phyloP scores from a whole-genome alignment of 2,113 vertebrate genomes.

The Melanerpes aurifrons region DNA sequence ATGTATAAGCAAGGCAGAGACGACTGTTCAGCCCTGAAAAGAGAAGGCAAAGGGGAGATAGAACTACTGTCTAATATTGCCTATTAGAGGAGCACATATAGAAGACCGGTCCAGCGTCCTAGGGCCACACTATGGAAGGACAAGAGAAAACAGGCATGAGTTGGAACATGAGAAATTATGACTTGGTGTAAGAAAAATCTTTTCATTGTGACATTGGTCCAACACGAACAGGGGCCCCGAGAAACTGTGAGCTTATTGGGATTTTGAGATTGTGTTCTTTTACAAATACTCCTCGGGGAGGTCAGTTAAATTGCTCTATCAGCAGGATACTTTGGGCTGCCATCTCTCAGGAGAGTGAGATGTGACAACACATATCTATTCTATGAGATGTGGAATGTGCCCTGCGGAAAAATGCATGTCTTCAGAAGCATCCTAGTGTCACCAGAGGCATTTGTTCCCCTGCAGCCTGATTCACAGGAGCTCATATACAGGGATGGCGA shows the following conservation, averaged over 20 bases:
- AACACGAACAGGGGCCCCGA: not conserved
- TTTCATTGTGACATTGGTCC: not conserved
- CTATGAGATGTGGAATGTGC: not conserved
- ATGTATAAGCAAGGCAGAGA: not conserved
- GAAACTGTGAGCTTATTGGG: not conserved
- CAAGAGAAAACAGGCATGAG: not conserved
- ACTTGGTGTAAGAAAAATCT: not conserved
- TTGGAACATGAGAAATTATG: not conserved
- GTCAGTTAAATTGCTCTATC: not conserved
- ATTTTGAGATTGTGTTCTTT: not conserved
- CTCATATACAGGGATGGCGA: too few relatives aligned
- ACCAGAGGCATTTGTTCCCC: rapidly evolving
- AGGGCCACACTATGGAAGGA: not conserved
- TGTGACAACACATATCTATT: not conserved
- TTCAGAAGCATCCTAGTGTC: not conserved
- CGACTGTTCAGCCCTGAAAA: not conserved
- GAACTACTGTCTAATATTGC: not conserved
- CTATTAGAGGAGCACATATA: not conserved
- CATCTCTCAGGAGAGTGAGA: not conserved
- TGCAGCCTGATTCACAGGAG: not conserved
- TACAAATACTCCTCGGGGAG: not conserved
- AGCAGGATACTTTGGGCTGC: not conserved
- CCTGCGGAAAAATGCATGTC: not conserved
- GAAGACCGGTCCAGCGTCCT: not conserved
- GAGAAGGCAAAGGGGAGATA: not conserved